Evolutionary conservation across 2,797 vertebrate species (phyloP).

Genomic region (Mormyrops boulengeri): DNA sequence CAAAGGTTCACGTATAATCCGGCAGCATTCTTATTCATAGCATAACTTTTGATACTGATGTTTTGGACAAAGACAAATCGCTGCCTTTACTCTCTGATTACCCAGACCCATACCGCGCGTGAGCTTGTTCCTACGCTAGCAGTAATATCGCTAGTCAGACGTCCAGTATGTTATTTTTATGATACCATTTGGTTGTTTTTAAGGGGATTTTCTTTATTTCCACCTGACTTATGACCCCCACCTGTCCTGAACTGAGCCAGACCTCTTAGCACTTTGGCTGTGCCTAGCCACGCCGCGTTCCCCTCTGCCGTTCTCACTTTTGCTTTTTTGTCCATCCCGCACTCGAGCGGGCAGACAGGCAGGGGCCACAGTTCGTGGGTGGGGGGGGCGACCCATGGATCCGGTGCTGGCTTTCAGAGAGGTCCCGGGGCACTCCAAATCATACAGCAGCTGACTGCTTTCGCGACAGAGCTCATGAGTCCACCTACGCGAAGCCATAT

Average conservation of each 20-base stretch:
- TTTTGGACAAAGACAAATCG: not conserved
- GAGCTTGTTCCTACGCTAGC: not conserved
- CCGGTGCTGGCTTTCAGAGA: conserved; percentile 38
- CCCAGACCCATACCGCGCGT: not conserved
- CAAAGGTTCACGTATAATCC: not conserved
- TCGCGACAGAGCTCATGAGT: conserved; percentile 64
- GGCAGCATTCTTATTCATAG: not conserved
- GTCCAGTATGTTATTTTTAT: not conserved
- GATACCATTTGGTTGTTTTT: not conserved
- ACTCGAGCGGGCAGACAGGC: conserved; percentile 47
- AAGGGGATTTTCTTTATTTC: not conserved
- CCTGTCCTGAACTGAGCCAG: conserved; percentile 35
- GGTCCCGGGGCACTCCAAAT: conserved; percentile 53
- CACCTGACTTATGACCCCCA: conserved; percentile 3
- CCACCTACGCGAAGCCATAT: conserved; percentile 51
- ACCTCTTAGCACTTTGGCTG: conserved; percentile 59
- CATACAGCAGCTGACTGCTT: conserved; percentile 69
- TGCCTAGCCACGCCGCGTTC: conserved; percentile 51
- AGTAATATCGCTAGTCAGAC: not conserved
- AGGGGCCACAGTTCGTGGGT: conserved; percentile 43
- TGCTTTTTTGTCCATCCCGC: conserved; percentile 42
- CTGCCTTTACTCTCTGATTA: not conserved
- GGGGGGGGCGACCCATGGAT: conserved; percentile 23
- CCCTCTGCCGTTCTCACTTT: conserved; percentile 38
- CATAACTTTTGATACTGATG: not conserved